These are phyloP conservation scores for Pelusios castaneus DNA, from an alignment of 2,113 vertebrate species.

Conservation along the genomic window DNA sequence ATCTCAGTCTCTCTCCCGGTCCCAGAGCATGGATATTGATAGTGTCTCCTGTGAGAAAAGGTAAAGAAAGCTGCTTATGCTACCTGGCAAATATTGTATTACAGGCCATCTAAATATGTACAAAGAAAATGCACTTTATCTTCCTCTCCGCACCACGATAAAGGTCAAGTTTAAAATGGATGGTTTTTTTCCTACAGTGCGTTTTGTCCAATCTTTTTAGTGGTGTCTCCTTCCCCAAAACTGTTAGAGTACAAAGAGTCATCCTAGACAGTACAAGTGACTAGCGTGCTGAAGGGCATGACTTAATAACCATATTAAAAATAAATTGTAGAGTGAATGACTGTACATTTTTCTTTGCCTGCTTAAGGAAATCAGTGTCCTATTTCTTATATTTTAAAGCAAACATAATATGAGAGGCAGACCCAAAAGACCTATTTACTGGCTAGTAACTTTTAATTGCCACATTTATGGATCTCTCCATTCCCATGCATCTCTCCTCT, in stretches of 20 bases:
- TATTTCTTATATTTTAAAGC: background rate
- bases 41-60: conserved; percentile 98
- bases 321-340: background rate
- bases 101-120: background rate
- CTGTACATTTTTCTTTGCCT: background rate
- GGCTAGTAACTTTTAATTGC: background rate
- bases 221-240: background rate
- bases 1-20: conserved; percentile 96
- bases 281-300: background rate
- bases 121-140: background rate
- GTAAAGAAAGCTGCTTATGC: conserved; percentile 69
- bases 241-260: background rate
- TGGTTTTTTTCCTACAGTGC: background rate
- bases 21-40: conserved; percentile 99
- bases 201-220: background rate
- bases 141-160: background rate
- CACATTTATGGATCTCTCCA: background rate
- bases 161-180: background rate
- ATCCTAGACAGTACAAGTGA: background rate
- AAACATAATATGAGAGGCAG: background rate
- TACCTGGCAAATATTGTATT: background rate
- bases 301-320: background rate
- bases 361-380: background rate
- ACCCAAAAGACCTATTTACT: background rate
- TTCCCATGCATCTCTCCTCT: background rate